These are phyloP conservation scores for Rambutsinella grinnellia DNA, from an alignment of 2,888 invertebrate genomes.

Conservation along the genomic window DNA sequence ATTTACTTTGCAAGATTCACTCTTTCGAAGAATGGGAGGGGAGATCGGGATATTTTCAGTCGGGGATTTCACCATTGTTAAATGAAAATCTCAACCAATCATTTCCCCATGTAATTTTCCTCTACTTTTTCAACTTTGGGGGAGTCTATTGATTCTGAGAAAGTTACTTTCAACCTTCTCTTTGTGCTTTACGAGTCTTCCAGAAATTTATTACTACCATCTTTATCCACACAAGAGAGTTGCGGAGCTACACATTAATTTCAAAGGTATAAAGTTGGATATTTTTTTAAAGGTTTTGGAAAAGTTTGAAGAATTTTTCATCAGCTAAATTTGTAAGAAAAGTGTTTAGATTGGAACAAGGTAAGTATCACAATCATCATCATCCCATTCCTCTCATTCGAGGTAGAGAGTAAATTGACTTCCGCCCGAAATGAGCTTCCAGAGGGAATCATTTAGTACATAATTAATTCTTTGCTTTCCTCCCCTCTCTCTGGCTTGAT, in stretches of 20 bases:
- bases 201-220: no score
- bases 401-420: slow-evolving; percentile 24
- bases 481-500: neutral
- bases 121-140: slow-evolving; percentile 31
- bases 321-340: no score
- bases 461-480: slow-evolving; percentile 47
- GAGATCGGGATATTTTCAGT: neutral
- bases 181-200: neutral
- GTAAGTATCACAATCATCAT: no score
- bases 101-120: slow-evolving; percentile 51
- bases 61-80: slow-evolving; percentile 10
- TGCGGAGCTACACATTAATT: no score
- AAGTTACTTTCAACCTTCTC: neutral
- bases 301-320: no score
- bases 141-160: no score
- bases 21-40: neutral
- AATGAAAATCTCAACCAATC: slow-evolving; percentile 54
- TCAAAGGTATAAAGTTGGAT: no score
- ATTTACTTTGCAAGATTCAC: slow-evolving; percentile 15
- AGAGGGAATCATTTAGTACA: slow-evolving; percentile 37
- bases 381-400: no score
- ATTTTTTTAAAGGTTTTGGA: no score
- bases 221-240: no score
- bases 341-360: no score
- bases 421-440: slow-evolving; percentile 10